Evolutionary conservation across 1,140 invertebrate genomes (phyloP).

Genomic region (Acromyrmex heyeri): DNA sequence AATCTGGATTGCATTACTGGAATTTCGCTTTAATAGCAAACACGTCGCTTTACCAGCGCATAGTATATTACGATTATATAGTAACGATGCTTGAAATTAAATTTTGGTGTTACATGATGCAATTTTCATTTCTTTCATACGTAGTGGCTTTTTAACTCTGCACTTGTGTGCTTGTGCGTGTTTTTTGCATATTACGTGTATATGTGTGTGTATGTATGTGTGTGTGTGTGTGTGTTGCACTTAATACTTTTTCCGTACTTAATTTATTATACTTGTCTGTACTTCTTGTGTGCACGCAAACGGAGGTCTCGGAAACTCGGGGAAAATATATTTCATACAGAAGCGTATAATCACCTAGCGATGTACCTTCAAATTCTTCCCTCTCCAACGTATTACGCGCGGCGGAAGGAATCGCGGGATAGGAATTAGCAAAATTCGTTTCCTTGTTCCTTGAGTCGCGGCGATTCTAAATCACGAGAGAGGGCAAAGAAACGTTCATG

Average conservation of each 20-base stretch:
- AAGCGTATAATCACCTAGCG: slow-evolving; percentile 20
- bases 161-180: not conserved
- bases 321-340: slow-evolving; percentile 34
- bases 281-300: slow-evolving; percentile 27
- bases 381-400: slow-evolving; percentile 37
- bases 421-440: slow-evolving; percentile 62
- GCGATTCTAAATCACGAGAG: slow-evolving; percentile 53
- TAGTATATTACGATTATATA: not conserved
- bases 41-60: not conserved
- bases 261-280: not conserved
- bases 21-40: slow-evolving; percentile 51
- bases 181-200: not conserved
- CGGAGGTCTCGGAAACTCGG: not conserved
- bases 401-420: slow-evolving; percentile 9
- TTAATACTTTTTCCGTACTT: slow-evolving; percentile 25
- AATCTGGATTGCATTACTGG: slow-evolving; percentile 33
- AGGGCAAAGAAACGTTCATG: not conserved
- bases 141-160: not conserved
- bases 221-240: not conserved
- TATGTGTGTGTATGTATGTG: not conserved
- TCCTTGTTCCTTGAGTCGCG: not conserved
- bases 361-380: slow-evolving; percentile 8
- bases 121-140: slow-evolving; percentile 12
- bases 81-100: slow-evolving; percentile 2
- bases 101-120: not conserved